Percentiles rank a stretch among this genome's conserved stretches.
Conservation (phyloP, 2,797 vertebrate species). For the Ammospiza maritima region DNA sequence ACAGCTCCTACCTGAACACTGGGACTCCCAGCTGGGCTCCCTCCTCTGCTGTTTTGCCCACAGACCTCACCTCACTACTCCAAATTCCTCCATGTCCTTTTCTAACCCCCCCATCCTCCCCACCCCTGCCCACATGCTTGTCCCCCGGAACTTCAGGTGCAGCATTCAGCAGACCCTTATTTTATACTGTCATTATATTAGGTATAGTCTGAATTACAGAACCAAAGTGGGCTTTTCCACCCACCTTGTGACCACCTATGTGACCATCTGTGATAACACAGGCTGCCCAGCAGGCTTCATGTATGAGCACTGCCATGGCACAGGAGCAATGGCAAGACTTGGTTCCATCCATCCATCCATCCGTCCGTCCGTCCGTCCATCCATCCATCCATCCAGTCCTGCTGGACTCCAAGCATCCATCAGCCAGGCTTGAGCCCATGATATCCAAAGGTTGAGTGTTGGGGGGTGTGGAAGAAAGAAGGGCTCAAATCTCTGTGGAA, state of each 20-base stretch:
- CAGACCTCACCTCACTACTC: neutral
- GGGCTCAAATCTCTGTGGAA: neutral
- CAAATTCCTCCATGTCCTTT: neutral
- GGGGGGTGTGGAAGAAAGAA: neutral
- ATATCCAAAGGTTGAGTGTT: neutral
- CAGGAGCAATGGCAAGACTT: neutral
- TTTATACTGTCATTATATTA: neutral
- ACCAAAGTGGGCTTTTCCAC: neutral
- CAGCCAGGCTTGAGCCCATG: neutral
- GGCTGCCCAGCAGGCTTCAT: neutral
- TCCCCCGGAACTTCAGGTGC: neutral
- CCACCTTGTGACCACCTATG: neutral
- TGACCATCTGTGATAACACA: neutral
- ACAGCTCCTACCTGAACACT: neutral
- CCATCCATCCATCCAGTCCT: neutral
- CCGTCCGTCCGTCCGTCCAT: neutral
- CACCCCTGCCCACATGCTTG: neutral
- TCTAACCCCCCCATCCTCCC: neutral
- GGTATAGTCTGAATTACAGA: neutral
- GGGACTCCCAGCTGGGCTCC: neutral
- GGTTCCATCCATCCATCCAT: rapidly evolving
- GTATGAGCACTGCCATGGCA: neutral
- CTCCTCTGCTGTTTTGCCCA: neutral
- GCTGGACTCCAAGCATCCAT: neutral
- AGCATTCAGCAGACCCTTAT: neutral